Evolutionary conservation across 2,797 vertebrate genomes (phyloP), one percentile per base, ranked within the genome.

Genomic region (Bryconaethiops microstoma): DNA sequence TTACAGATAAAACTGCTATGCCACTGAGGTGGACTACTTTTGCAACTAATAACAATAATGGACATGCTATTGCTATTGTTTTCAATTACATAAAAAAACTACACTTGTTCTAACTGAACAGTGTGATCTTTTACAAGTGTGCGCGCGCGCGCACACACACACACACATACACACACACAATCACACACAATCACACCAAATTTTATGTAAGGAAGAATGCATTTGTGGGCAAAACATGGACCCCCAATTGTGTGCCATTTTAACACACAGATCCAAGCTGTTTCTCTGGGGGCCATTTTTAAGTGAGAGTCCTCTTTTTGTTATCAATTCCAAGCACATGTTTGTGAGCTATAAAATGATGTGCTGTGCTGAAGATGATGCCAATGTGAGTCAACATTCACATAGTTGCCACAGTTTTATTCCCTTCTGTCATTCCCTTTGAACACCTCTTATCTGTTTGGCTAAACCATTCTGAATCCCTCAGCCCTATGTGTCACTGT

Each of bases 241-340:
- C 29, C 35, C 35, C 35, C 35, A 35, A 5, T 35, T 2, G 35
- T 35, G 35, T 69, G 39, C 19, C 42, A 69, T 3, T 69, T 14
- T 70, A 48, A 16, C 60, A 19, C 77, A 29, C 21, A 29, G 55
- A 76, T 23, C 64, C 54, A n/a, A 70, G 65, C 19, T 57, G 40
- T 54, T 80, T 74, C 45, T 48, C 12, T 21, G 8, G 0, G 45
- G 72, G 14, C 48, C 42, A 25, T 81, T 62, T 81, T 67, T 35
- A 69, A 14, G 45, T 76, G 14, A 35, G 5, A 29, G 65, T 64
- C 48, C 70, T 70, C 70, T 57, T 82, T 63, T 80, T 82, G 64
- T 81, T 86, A 86, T 89, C 84, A 80, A 79, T 82, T 55, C 73
- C 25, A 63, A 52, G 54, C 77, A 84, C 81, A 85, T 85, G 81